A percentile compares a stretch with the other conserved stretches of the same genome.
phyloP scores from a whole-genome alignment of 92 coral and sea anemone genomes.

The Bergia sp. region DNA sequence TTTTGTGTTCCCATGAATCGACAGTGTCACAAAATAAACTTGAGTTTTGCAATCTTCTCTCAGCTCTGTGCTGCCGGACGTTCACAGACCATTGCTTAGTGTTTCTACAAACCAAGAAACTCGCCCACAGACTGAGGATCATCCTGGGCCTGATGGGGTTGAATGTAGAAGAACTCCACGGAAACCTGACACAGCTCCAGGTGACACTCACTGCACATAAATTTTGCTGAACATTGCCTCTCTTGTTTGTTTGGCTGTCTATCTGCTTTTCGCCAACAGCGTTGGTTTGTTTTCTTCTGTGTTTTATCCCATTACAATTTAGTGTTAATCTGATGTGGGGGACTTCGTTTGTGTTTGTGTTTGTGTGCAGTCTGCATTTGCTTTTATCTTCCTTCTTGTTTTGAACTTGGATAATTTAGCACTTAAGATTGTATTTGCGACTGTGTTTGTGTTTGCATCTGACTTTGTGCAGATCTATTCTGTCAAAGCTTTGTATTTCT shows the following conservation, averaged over 20 bases:
- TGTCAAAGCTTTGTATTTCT: no score
- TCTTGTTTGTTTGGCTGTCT: not conserved
- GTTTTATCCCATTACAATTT: no score
- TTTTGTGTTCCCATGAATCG: not conserved
- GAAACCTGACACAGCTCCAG: slow-evolving; percentile 95
- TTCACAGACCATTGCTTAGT: slow-evolving; percentile 91
- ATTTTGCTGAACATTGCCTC: not conserved
- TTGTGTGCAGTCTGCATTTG: not conserved
- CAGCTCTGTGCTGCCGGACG: slow-evolving; percentile 90
- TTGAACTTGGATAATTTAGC: no score
- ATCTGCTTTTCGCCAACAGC: not conserved
- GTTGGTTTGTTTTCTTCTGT: not conserved
- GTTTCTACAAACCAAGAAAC: slow-evolving; percentile 85
- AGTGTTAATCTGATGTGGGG: no score
- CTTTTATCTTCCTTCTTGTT: no score
- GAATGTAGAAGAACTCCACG: slow-evolving; percentile 92
- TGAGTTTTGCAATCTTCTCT: not conserved
- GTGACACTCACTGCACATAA: slow-evolving; percentile 33
- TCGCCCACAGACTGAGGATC: slow-evolving; percentile 89
- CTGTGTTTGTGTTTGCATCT: no score
- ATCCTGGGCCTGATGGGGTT: slow-evolving; percentile 86
- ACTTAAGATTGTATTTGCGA: no score
- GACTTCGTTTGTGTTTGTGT: not conserved
- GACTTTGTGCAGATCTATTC: no score
- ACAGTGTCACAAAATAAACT: not conserved